Evolutionary conservation across 2,888 invertebrate species (phyloP).

Genomic region (Lycocerus yunnanus): DNA sequence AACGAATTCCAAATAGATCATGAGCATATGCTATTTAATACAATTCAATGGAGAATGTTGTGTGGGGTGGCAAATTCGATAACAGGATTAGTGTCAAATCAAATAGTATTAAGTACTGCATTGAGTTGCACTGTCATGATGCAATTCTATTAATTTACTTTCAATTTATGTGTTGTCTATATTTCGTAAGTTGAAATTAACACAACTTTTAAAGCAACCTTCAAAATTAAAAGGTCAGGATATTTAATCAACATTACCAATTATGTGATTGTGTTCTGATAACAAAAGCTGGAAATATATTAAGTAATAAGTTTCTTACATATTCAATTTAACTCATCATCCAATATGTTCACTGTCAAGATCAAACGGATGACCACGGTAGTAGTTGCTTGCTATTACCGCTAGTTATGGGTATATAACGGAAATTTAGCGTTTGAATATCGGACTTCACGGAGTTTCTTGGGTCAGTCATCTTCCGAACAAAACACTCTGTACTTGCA

Average conservation of each 20-base stretch:
- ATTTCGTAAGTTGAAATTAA: neutral
- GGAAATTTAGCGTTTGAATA: neutral
- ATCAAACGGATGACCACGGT: neutral
- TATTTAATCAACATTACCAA: neutral
- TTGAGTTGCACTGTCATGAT: slow-evolving; percentile 47
- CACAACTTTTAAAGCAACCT: neutral
- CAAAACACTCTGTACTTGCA: neutral
- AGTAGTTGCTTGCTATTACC: neutral
- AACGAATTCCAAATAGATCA: slow-evolving; percentile 46
- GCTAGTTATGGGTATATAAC: neutral
- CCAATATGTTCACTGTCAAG: neutral
- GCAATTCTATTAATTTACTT: slow-evolving; percentile 19
- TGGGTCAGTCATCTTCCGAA: neutral
- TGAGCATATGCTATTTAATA: slow-evolving; percentile 58
- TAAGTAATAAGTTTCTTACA: neutral
- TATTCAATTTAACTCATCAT: neutral
- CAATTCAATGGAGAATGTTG: slow-evolving; percentile 56
- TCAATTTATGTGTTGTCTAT: neutral
- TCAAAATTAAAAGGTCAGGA: neutral
- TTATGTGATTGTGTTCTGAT: neutral
- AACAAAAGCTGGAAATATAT: neutral
- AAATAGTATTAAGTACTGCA: slow-evolving; percentile 57
- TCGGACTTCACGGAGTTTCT: neutral
- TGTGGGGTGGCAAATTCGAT: slow-evolving; percentile 58
- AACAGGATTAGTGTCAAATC: slow-evolving; percentile 60